Evolutionary conservation across 2,888 invertebrate genomes (phyloP), one percentile per base, ranked within the genome.

Genomic region (Perithous albicinctus): DNA sequence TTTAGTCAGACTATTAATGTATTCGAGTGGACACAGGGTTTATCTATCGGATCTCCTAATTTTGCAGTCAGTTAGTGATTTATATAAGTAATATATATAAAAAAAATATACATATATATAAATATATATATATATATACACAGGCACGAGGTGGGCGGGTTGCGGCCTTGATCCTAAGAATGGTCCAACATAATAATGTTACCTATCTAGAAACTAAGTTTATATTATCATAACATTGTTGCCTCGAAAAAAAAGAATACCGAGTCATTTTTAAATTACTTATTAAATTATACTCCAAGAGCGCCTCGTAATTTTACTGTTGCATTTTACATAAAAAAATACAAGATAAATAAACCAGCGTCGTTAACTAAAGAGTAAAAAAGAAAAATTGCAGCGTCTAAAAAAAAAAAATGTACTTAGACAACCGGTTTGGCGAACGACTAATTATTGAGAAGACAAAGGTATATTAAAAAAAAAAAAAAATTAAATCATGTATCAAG

Each of bases 21-120:
- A 80, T 43, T 67, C 32, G 67, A 76, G 72, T 74, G 48, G 35
- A 80, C 75, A 78, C 80, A 69, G 74, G 77, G 79, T 81, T 74
- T 75, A 63, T 63, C 23, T 56, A 72, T 51, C 43, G 67, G 83
- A 80, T 83, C 74, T 80, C 77, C 67, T 74, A 48, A 67, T 59
- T 10, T 75, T 35, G 26, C 59, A 66, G 64, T 72, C 72, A 75
- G 54, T 67, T 64, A 18, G 15, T 51, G 26, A 67, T 38, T 54
- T 38, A 51, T 54, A 51, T 59, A 59, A 59, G 18, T 59, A 32
- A 7, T 32, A 59, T 59, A 59, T 59, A 7, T 15, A 32, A 32
- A 32, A 29, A 2, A 56, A 26, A 29, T 15, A 56, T 29, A 56
- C 18, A 26, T n/a, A 54, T 26, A 54, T 54, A 23, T 48, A 48